Evolutionary conservation across 2,797 vertebrate species (phyloP).

Genomic region (Enteromius fasciolatus): DNA sequence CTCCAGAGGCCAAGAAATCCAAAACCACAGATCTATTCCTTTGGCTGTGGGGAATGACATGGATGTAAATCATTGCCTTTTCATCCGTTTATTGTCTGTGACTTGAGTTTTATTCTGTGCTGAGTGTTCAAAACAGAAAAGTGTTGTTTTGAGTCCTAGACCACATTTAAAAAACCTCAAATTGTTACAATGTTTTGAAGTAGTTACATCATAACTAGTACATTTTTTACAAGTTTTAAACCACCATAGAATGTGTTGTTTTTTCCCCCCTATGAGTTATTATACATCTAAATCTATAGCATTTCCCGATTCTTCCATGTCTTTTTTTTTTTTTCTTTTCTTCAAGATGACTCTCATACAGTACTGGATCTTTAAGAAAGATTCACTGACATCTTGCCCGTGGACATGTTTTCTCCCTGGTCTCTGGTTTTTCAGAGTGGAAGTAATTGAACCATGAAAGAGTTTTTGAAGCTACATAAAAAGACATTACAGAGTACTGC

Average conservation of each 20-base stretch:
- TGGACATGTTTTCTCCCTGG: constrained; percentile 42
- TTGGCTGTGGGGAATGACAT: not conserved
- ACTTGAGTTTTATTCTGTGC: constrained; percentile 10
- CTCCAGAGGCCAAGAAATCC: constrained; percentile 47
- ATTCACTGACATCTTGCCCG: constrained; percentile 13
- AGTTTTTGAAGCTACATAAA: constrained; percentile 51
- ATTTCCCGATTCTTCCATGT: not conserved
- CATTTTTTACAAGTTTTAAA: not conserved
- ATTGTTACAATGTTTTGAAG: not conserved
- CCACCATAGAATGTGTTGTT: not conserved
- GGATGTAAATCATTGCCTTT: constrained; percentile 16
- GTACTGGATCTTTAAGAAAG: not conserved
- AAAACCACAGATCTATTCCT: not conserved
- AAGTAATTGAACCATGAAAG: constrained; percentile 59
- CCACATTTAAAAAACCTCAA: constrained; percentile 5
- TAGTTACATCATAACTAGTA: not conserved
- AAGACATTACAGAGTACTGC: constrained; percentile 30
- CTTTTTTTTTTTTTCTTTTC: not conserved
- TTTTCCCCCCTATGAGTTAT: too few species aligned
- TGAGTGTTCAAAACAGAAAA: constrained; percentile 4
- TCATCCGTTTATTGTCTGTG: constrained; percentile 8
- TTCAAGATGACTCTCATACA: not conserved
- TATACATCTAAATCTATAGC: not conserved
- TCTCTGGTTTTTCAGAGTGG: constrained; percentile 42
- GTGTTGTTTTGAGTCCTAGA: not conserved